Evolutionary conservation across 2,113 vertebrate genomes (phyloP).

Genomic region (Sterna hirundo): DNA sequence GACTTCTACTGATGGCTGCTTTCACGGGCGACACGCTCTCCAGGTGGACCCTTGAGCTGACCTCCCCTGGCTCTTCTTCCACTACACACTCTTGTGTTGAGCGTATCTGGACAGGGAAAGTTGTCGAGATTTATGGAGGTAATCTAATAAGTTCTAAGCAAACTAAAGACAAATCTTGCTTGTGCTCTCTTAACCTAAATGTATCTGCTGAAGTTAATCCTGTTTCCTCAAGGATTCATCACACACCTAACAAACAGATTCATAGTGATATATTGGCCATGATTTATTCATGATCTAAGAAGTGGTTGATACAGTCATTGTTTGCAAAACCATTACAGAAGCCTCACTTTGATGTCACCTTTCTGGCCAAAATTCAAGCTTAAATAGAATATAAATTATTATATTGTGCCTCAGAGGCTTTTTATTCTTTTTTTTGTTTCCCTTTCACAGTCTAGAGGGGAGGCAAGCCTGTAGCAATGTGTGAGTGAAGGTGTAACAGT

Average conservation of each 20-base stretch:
- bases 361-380: not conserved
- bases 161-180: not conserved
- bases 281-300: not conserved
- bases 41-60: not conserved
- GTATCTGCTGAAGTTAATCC: not conserved
- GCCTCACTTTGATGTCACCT: not conserved
- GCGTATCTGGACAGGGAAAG: not conserved
- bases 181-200: not conserved
- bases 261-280: not conserved
- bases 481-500: not conserved
- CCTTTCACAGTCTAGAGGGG: not conserved
- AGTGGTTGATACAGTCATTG: not conserved
- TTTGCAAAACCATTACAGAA: not conserved
- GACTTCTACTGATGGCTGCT: not conserved
- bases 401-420: not conserved
- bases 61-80: not conserved
- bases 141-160: not conserved
- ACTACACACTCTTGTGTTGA: not conserved
- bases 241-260: not conserved
- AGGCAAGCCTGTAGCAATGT: not conserved
- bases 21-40: not conserved
- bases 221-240: not conserved
- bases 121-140: not conserved
- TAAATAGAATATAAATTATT: not conserved
- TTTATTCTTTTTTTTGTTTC: not conserved